Percentiles rank a stretch among this genome's conserved stretches.
These are phyloP conservation scores for Sitta carolinensis DNA, from an alignment of 2,797 vertebrate species.

Conservation along the genomic window DNA sequence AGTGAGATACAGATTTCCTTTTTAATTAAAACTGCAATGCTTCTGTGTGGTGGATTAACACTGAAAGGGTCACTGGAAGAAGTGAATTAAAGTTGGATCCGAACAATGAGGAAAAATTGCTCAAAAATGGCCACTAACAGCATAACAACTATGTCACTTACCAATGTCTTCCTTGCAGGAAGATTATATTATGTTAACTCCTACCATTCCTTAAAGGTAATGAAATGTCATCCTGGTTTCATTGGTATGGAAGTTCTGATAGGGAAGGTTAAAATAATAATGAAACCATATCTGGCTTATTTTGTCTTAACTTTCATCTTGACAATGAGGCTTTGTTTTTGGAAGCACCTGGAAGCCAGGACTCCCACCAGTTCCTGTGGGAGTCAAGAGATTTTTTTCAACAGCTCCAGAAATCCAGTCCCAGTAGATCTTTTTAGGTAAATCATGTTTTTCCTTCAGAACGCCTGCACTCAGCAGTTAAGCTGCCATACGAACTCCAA, in stretches of 20 bases:
- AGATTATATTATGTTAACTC: not conserved
- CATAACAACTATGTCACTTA: not conserved
- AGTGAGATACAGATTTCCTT: conserved; percentile 49
- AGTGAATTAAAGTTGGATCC: conserved; percentile 42
- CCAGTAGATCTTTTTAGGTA: not conserved
- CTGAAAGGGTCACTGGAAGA: conserved; percentile 31
- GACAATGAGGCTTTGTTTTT: not conserved
- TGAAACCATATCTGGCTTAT: not conserved
- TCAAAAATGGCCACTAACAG: not conserved
- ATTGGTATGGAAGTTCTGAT: not conserved
- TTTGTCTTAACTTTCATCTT: not conserved
- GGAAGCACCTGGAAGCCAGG: not conserved
- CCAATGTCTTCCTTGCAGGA: not conserved
- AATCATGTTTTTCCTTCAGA: not conserved
- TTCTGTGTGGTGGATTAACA: conserved; percentile 46
- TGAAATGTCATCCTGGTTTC: not conserved
- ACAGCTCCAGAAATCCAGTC: not conserved
- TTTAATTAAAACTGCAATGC: conserved; percentile 65
- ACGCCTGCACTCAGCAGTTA: not conserved
- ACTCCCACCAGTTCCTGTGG: not conserved
- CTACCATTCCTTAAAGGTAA: not conserved
- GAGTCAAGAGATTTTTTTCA: not conserved
- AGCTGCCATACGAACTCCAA: not conserved
- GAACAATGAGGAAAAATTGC: not conserved
- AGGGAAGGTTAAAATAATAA: not conserved